phyloP scores from a whole-genome alignment of 2,113 vertebrate genomes.

The Girardinichthys multiradiatus region DNA sequence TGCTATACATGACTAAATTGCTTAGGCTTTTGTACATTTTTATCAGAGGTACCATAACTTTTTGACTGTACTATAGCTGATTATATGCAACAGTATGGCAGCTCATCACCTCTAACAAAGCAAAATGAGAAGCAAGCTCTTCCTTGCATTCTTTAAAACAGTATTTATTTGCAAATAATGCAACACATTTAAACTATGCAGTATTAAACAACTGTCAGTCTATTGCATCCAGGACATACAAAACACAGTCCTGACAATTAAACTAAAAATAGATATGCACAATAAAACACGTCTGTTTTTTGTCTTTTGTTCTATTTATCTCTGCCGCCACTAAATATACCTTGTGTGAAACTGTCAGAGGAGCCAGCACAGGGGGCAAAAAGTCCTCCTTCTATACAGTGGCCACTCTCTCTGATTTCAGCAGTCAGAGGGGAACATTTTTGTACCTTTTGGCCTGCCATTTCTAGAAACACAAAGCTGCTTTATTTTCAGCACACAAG shows the following conservation, averaged over 20 bases:
- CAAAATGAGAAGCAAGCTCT: too few relatives aligned
- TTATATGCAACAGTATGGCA: too few relatives aligned
- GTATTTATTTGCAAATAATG: too few relatives aligned
- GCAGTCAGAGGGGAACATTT: conserved; percentile 50
- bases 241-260: conserved; percentile 1
- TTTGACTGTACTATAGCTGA: too few relatives aligned
- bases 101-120: too few relatives aligned
- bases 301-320: background rate
- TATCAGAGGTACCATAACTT: too few relatives aligned
- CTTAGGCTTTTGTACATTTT: too few relatives aligned
- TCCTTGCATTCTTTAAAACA: too few relatives aligned
- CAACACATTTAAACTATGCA: too few relatives aligned
- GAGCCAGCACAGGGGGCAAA: conserved; percentile 48
- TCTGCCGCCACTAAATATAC: conserved; percentile 39
- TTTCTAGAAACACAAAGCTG: conserved; percentile 60
- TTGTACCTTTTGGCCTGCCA: conserved; percentile 52
- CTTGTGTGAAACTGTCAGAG: conserved; percentile 22
- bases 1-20: too few relatives aligned
- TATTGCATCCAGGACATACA: too few relatives aligned
- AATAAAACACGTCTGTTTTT: background rate
- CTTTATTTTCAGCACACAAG: conserved; percentile 59
- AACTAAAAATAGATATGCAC: background rate
- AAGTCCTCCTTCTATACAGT: conserved; percentile 30
- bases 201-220: too few relatives aligned
- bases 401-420: conserved; percentile 22